A percentile compares a stretch with the other conserved stretches of the same genome.
Evolutionary conservation across 2,797 vertebrate species (phyloP).

Genomic region (Poeciliopsis presidionis): DNA sequence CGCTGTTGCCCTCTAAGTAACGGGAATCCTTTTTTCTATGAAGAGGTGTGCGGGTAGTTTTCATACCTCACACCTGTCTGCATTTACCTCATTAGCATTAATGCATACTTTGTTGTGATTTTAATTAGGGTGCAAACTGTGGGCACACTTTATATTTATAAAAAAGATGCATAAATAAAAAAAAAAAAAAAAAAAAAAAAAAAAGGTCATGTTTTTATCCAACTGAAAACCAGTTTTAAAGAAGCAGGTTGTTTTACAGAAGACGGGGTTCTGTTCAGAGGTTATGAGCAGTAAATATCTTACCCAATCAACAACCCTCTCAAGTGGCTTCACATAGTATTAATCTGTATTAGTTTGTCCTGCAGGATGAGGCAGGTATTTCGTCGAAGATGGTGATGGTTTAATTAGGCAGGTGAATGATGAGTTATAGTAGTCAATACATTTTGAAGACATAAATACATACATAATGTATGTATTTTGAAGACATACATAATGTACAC

Average conservation of each 20-base stretch:
- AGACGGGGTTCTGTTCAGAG: not conserved
- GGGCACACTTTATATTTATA: not conserved
- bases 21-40: conserved; percentile 9
- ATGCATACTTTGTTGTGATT: conserved; percentile 22
- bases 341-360: not conserved
- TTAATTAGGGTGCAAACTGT: conserved; percentile 16
- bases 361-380: not conserved
- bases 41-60: conserved; percentile 3
- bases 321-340: not conserved
- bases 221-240: conserved; percentile 17
- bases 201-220: conserved; percentile 8
- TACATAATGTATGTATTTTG: too few species aligned
- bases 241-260: not conserved
- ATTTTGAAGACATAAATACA: not conserved
- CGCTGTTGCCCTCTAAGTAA: conserved; percentile 6
- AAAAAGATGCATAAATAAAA: conserved; percentile 13
- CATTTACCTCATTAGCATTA: conserved; percentile 12
- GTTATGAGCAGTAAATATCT: not conserved
- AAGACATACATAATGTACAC: too few species aligned
- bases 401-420: not conserved
- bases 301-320: not conserved
- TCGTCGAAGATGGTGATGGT: not conserved
- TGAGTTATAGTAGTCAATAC: not conserved
- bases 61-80: conserved; percentile 8
- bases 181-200: too few species aligned